Conservation (phyloP, 2,113 vertebrate species). For the Calidris pugnax region DNA sequence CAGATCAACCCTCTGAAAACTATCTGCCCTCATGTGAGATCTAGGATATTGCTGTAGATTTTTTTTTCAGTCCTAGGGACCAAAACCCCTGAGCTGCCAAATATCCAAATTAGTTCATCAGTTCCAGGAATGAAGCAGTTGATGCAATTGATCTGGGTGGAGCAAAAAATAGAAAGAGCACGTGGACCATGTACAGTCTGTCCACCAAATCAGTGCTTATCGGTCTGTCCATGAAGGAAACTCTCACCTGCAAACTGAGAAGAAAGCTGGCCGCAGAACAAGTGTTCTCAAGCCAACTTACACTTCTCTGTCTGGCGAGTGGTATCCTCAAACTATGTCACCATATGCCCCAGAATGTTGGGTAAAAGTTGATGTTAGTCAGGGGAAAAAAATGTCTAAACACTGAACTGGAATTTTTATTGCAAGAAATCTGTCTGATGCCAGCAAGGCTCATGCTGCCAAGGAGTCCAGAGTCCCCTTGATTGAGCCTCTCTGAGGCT, state of each 20-base stretch:
- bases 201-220: background rate
- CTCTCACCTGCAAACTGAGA: background rate
- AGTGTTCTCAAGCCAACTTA: background rate
- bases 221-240: background rate
- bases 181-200: background rate
- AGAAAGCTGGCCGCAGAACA: background rate
- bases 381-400: background rate
- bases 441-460: background rate
- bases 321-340: background rate
- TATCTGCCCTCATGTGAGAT: background rate
- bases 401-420: background rate
- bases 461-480: background rate
- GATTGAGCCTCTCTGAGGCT: background rate
- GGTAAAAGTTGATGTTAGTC: background rate
- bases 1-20: background rate
- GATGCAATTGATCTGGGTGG: slow-evolving; percentile 14
- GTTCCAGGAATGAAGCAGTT: slow-evolving; percentile 37
- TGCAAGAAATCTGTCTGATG: background rate
- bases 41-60: background rate
- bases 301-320: background rate
- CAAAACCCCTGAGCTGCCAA: background rate
- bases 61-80: background rate
- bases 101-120: background rate
- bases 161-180: background rate
- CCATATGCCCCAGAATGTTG: background rate